Evolutionary conservation across 2,888 invertebrate genomes (phyloP), one percentile per base, ranked within the genome.

Genomic region (Polia nebulosa): DNA sequence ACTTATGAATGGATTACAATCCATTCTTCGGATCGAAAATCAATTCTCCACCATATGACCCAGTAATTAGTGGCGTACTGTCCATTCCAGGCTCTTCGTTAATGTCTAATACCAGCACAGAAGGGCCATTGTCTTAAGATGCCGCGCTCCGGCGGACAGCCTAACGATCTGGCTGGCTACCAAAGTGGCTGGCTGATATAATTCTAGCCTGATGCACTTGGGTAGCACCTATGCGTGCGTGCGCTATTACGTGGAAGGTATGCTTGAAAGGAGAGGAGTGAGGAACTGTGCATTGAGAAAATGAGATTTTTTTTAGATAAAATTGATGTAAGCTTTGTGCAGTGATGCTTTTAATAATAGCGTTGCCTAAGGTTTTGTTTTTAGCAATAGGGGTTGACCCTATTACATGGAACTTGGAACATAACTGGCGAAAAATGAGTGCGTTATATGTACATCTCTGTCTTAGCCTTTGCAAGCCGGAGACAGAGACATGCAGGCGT

Each of bases 81-180:
- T 36, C 29, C 53, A 63, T 63, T 47, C 36, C 45, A 34, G 25
- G 39, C 56, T 62, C 44, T 53, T 41, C 56, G 11, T 53, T 36
- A 58, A 58, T 49, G 47, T 39, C 34, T 55, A 49, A 55, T 57
- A 22, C 55, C 77, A 69, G 51, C 47, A 32, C 20, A 62, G 22
- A 25, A 58, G 47, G 29, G 25, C 56, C 47, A 77, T 71, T 74
- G 78, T 74, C 78, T 77, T 39, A 44, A 71, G 78, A 61, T 52
- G 61, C 71, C 53, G 62, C 57, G 71, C 71, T 70, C 22, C 34
- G 15, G 39, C 62, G n/a, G 45, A 39, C 36, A 53, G 45, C 34
- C 25, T 74, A 74, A 74, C 77, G 78, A 74, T 36, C 63, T 77
- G 57, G 72, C 73, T 15, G 25, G 9, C 62, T 49, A 73, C 62